Conservation (phyloP, 2,888 invertebrate genomes). For the Ennomos erosarius region DNA sequence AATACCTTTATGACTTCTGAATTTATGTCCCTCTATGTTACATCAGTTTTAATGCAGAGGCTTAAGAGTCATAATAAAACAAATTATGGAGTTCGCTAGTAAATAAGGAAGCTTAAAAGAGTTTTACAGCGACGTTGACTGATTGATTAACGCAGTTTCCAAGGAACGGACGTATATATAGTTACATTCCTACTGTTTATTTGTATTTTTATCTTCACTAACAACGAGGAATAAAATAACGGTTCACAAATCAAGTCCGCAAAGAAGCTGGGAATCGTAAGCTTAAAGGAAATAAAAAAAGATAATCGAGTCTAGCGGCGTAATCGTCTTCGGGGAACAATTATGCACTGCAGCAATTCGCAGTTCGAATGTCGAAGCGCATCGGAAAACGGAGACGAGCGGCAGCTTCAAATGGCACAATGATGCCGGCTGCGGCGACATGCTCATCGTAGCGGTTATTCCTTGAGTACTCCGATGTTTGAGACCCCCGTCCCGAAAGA, state of each 20-base stretch:
- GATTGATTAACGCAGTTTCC: neutral
- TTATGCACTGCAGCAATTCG: slow-evolving; percentile 44
- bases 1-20: slow-evolving; percentile 30
- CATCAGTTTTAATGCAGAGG: slow-evolving; percentile 19
- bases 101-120: too few species aligned
- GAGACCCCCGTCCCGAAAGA: too few species aligned
- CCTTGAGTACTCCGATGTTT: too few species aligned
- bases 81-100: neutral
- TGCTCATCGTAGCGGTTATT: slow-evolving; percentile 1
- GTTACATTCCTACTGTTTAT: too few species aligned
- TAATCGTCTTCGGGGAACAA: slow-evolving; percentile 39
- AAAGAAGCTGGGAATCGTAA: too few species aligned
- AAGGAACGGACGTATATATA: too few species aligned
- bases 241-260: too few species aligned
- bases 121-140: neutral
- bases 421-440: slow-evolving; percentile 43
- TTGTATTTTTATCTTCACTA: too few species aligned
- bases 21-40: slow-evolving; percentile 22
- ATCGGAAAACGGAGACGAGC: slow-evolving; percentile 44
- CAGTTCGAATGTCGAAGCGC: slow-evolving; percentile 31
- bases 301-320: slow-evolving; percentile 5
- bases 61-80: neutral
- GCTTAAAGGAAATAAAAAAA: too few species aligned
- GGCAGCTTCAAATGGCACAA: slow-evolving; percentile 47
- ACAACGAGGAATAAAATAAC: too few species aligned